phyloP scores from a whole-genome alignment of 2,888 invertebrate species.

The Branchinecta sandiegonensis region DNA sequence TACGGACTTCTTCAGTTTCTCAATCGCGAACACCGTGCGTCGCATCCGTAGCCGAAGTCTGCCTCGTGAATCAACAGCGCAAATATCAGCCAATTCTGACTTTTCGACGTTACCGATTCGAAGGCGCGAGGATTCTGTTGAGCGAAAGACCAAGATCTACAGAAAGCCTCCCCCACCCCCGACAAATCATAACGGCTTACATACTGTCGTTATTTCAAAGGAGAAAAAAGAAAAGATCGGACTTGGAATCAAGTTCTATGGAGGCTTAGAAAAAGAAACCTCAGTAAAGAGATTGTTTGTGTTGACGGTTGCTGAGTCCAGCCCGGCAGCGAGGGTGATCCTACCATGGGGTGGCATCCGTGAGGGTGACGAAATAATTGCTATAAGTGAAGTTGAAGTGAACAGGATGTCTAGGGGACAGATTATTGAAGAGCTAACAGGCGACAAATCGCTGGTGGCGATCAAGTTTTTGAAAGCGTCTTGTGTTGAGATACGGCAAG shows the following conservation, averaged over 20 bases:
- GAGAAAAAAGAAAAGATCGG: conserved; percentile 52
- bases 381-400: conserved; percentile 66
- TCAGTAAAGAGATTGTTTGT: conserved; percentile 66
- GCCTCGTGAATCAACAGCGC: too few relatives aligned
- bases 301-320: conserved; percentile 71
- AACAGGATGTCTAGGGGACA: conserved; percentile 68
- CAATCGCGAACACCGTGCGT: too few relatives aligned
- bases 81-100: too few relatives aligned
- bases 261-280: conserved; percentile 66
- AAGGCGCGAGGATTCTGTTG: too few relatives aligned
- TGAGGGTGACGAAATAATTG: conserved; percentile 76
- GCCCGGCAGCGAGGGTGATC: conserved; percentile 67
- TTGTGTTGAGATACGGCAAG: not conserved
- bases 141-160: too few relatives aligned
- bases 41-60: too few relatives aligned
- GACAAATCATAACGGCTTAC: not conserved
- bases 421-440: conserved; percentile 68
- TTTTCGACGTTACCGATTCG: too few relatives aligned
- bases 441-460: conserved; percentile 39
- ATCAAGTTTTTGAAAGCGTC: too few relatives aligned
- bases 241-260: conserved; percentile 80
- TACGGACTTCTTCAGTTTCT: too few relatives aligned
- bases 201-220: conserved; percentile 10
- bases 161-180: not conserved
- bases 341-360: conserved; percentile 68